Base-by-base conservation (phyloP, 2,113 vertebrate genomes). In the Calyptomena viridis region DNA sequence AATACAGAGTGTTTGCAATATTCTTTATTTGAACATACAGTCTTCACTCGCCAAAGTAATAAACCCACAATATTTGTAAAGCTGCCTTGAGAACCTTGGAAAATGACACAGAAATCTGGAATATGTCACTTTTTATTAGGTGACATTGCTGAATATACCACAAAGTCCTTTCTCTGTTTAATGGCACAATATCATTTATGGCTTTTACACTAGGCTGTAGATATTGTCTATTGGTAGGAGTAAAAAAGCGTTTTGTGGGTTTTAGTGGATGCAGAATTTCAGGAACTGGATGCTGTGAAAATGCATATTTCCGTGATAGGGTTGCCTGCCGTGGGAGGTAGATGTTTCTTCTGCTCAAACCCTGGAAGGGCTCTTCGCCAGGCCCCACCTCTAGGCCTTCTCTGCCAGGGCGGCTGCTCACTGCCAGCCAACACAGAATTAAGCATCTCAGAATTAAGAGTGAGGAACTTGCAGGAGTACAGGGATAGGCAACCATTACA, bases 41-140 rank as follows among this genome's bases (percentile, higher is more conserved):
- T 74, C 39, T 92, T 69, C 59, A 35, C 42, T 86, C 92, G 75
- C 49, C 72, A 90, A 92, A 83, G 50, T 69, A 80, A 93, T 94
- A 93, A 95, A 76, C 17, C 3, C 4, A 60, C n/a, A 69, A 28
- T 67, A 62, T 87, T 84, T 89, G 59, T 79, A 71, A 95, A 88
- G 55, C 56, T 86, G 64, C 62, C 63, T 86, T 56, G 52, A 96
- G 52, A 93, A 83, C 9, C 22, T 56, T 88, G 68, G 67, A 67
- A 95, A 84, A 74, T 40, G 2, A 50, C 71, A 91, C 1, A 83
- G 71, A 85, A 90, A 64, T 55, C 78, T 90, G 47, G 64, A 91
- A 90, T 80, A 83, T 56, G 60, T 85, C 67, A 77, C 28, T 40
- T 83, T 91, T 93, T 93, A 88, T 88, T 93, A 88, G 59, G 47